These are phyloP conservation scores for Holocentrus rufus DNA, from an alignment of 2,797 vertebrate species.

Conservation along the genomic window DNA sequence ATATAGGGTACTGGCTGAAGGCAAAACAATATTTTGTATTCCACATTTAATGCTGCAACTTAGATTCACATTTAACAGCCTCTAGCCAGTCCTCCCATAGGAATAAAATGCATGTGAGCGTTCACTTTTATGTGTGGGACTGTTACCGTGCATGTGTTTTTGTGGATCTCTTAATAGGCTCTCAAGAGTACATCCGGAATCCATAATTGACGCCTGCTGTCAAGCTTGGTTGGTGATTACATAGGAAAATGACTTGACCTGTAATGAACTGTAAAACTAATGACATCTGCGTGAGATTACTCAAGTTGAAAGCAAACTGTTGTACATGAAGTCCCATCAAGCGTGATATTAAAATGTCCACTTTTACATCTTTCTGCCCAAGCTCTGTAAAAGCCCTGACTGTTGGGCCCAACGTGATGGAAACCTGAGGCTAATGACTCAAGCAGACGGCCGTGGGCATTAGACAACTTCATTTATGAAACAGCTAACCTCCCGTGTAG, in stretches of 20 bases:
- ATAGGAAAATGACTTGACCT: constrained; percentile 71
- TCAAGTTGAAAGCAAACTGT: constrained; percentile 79
- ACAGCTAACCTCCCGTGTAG: constrained; percentile 80
- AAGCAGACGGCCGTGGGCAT: constrained; percentile 75
- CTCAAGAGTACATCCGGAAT: constrained; percentile 58
- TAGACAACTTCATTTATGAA: constrained; percentile 84
- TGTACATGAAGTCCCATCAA: constrained; percentile 73
- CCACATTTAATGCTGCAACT: constrained; percentile 42
- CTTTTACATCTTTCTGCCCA: constrained; percentile 71
- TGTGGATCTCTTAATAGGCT: constrained; percentile 60
- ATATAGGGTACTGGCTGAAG: constrained; percentile 36
- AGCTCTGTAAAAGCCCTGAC: constrained; percentile 60
- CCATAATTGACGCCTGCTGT: constrained; percentile 74
- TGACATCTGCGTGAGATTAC: constrained; percentile 70
- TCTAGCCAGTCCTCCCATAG: constrained; percentile 24
- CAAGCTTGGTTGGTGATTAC: constrained; percentile 63
- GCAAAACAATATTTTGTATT: constrained; percentile 51
- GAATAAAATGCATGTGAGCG: constrained; percentile 41
- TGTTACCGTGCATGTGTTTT: constrained; percentile 37
- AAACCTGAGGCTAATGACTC: constrained; percentile 80
- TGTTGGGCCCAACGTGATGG: constrained; percentile 63
- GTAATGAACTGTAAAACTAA: constrained; percentile 78
- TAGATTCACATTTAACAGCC: constrained; percentile 39
- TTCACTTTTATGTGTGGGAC: constrained; percentile 25
- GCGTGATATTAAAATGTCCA: constrained; percentile 82